Percentiles rank a stretch among this genome's conserved stretches.
Evolutionary conservation across 92 coral and sea anemone genomes (phyloP).

Genomic region (Metridium senile): DNA sequence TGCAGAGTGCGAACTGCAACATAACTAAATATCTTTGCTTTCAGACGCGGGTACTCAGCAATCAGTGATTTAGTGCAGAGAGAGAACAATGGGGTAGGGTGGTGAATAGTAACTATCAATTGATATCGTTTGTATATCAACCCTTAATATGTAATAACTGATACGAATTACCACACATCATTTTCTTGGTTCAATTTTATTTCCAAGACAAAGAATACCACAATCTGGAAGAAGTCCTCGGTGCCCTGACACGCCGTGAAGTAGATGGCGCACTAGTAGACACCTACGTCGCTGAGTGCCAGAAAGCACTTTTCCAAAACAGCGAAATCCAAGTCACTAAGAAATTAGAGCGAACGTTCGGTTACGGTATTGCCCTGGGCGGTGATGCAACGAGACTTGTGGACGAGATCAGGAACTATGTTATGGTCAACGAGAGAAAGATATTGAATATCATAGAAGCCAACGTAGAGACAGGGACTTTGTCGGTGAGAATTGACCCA

Average conservation of each 20-base stretch:
- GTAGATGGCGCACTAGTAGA: conserved; percentile 39
- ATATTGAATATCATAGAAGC: conserved; percentile 20
- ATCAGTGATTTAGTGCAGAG: too few species aligned
- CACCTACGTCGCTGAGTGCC: conserved; percentile 34
- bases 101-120: too few species aligned
- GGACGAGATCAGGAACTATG: conserved; percentile 24
- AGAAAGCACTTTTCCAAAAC: conserved; percentile 5
- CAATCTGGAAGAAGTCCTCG: conserved; percentile 29
- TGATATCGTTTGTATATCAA: too few species aligned
- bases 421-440: conserved; percentile 16
- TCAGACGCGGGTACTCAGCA: too few species aligned
- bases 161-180: background rate
- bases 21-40: too few species aligned
- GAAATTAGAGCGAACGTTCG: conserved; percentile 28
- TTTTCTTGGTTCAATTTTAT: too few species aligned
- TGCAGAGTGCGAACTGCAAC: too few species aligned
- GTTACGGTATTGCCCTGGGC: conserved; percentile 38
- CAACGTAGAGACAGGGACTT: background rate
- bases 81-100: too few species aligned
- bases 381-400: conserved; percentile 19
- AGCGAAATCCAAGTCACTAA: conserved; percentile 12
- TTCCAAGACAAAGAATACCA: conserved; percentile 21
- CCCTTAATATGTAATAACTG: too few species aligned
- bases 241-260: conserved; percentile 24
- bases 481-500: background rate